phyloP scores from a whole-genome alignment of 2,888 invertebrate genomes.

The Drosophila meridiana region DNA sequence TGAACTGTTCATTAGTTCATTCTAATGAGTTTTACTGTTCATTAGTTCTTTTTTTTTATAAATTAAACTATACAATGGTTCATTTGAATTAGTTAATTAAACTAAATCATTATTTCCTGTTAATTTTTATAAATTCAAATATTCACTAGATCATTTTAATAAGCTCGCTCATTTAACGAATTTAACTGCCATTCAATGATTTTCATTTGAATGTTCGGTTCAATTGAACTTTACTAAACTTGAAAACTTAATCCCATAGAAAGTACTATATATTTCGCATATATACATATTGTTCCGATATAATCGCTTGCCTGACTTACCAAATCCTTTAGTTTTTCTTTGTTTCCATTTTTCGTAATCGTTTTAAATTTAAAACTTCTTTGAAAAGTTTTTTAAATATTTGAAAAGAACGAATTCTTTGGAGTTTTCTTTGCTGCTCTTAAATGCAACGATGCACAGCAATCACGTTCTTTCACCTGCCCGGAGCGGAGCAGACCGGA shows the following conservation, averaged over 20 bases:
- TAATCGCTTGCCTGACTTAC: not conserved
- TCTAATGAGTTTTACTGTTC: not conserved
- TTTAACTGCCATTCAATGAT: too few relatives aligned
- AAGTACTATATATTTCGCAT: not conserved
- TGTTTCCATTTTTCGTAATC: not conserved
- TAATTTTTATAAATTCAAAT: too few relatives aligned
- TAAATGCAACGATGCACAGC: constrained; percentile 8
- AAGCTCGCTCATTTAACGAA: too few relatives aligned
- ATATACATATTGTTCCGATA: not conserved
- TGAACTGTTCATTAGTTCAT: not conserved
- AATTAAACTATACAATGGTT: not conserved
- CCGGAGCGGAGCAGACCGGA: not conserved
- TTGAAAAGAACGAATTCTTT: not conserved
- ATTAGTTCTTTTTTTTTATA: too few relatives aligned
- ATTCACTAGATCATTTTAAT: not conserved
- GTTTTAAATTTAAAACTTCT: not conserved
- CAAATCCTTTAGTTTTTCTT: not conserved
- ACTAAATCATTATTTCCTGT: too few relatives aligned
- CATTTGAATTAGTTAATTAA: not conserved
- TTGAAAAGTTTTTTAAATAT: constrained; percentile 3
- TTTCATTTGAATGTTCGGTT: not conserved
- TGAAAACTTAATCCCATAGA: not conserved
- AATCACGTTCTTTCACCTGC: constrained; percentile 9
- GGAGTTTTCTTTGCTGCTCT: not conserved
- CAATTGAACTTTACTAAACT: not conserved